Base-by-base conservation (phyloP, 1,140 invertebrate genomes). In the Zaprionus capensis region DNA sequence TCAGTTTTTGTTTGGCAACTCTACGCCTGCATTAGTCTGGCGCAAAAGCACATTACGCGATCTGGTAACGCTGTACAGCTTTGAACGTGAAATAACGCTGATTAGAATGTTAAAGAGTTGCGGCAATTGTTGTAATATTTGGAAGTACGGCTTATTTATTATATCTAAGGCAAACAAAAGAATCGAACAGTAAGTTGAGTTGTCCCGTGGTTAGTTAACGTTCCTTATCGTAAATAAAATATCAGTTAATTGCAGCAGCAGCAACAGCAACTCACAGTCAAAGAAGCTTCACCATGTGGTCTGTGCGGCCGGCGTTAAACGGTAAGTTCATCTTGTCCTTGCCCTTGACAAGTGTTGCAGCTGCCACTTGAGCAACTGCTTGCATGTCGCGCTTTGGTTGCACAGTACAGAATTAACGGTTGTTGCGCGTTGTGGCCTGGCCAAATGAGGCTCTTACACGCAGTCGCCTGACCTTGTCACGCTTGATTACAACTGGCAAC, bases 391-490 rank as follows among this genome's bases (percentile, higher is more conserved):
- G 41, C 41, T n/a, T 44, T 44, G 41, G 15, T 44, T 62, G 49
- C 57, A 61, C 68, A 34, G 56, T 24, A 62, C 58, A 38, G 57
- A 70, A 61, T 62, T 62, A 62, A 70, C 56, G 56, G 53, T 67
- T 62, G 61, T 46, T 34, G 44, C 41, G 34, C 26, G 31, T 44
- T 34, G 26, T n/a, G 49, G 46, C 68, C 68, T 2, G 49, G 15
- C 53, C n/a, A 71, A 61, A 71, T 67, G 55, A 67, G 65, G 65
- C 55, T n/a, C 55, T 67, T 67, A 44, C 80, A 78, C 73, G 80
- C 79, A 81, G 80, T 62, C 74, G 65, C 73, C 79, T 81, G 80
- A 81, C 80, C 80, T 81, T 81, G 74, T 65, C 70, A 76, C 59
- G 79, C 58, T 69, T 77, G 55, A 81, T 81, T 81, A 81, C 74